Evolutionary conservation across 2,797 vertebrate genomes (phyloP).

Genomic region (Takifugu ocellatus): DNA sequence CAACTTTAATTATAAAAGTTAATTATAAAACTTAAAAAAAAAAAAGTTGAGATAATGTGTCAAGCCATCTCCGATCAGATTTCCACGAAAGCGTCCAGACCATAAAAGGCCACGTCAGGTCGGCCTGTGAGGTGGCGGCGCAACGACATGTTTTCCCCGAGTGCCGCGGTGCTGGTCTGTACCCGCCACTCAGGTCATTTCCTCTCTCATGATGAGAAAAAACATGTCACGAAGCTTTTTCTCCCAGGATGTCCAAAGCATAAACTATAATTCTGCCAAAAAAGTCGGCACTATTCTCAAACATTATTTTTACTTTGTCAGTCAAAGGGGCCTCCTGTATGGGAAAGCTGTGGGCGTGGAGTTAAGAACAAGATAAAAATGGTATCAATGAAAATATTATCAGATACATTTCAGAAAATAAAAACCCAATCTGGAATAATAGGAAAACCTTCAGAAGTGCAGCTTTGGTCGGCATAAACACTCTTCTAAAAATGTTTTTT

Average conservation of each 20-base stretch:
- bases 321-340: slow-evolving; percentile 76
- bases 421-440: not conserved
- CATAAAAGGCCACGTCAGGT: slow-evolving; percentile 58
- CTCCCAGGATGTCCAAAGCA: slow-evolving; percentile 85
- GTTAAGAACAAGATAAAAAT: slow-evolving; percentile 78
- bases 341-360: slow-evolving; percentile 83
- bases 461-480: not conserved
- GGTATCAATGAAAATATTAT: slow-evolving; percentile 50
- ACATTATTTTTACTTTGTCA: slow-evolving; percentile 87
- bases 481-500: not conserved
- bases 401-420: slow-evolving; percentile 32
- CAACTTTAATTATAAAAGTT: slow-evolving; percentile 23
- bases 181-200: slow-evolving; percentile 39
- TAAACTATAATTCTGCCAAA: slow-evolving; percentile 94
- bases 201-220: slow-evolving; percentile 51
- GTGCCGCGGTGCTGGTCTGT: slow-evolving; percentile 44
- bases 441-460: slow-evolving; percentile 5
- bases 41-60: not conserved
- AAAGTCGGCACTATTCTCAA: slow-evolving; percentile 89
- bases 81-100: slow-evolving; percentile 25
- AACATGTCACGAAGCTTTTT: slow-evolving; percentile 61
- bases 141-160: slow-evolving; percentile 36
- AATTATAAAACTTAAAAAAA: not conserved
- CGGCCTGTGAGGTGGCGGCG: slow-evolving; percentile 35
- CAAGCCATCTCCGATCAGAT: not conserved